phyloP scores from a whole-genome alignment of 2,888 invertebrate species.

The Andrena bicolor region DNA sequence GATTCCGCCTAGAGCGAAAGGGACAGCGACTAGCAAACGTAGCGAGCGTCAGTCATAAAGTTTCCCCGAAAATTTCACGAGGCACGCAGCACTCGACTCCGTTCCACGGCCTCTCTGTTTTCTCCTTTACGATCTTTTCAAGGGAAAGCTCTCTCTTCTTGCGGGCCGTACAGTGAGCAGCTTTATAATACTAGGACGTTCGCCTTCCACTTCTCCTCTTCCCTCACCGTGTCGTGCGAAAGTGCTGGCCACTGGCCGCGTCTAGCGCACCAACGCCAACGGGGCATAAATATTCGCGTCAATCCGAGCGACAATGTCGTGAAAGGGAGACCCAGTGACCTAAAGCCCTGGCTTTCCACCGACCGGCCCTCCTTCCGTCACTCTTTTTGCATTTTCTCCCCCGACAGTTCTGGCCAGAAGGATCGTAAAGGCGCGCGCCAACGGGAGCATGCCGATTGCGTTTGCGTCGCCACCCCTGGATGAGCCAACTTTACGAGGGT shows the following conservation, averaged over 20 bases:
- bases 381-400: neutral
- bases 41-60: slow-evolving; percentile 50
- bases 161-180: slow-evolving; percentile 33
- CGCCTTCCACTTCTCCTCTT: neutral
- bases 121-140: slow-evolving; percentile 60
- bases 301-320: slow-evolving; percentile 55
- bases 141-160: slow-evolving; percentile 35
- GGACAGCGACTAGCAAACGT: neutral
- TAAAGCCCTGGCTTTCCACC: slow-evolving; percentile 67
- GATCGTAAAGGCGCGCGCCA: slow-evolving; percentile 33
- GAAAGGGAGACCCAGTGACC: slow-evolving; percentile 75
- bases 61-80: slow-evolving; percentile 55
- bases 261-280: slow-evolving; percentile 14
- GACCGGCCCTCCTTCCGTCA: slow-evolving; percentile 7
- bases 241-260: slow-evolving; percentile 8
- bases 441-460: slow-evolving; percentile 39
- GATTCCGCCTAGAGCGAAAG: neutral
- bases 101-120: slow-evolving; percentile 49
- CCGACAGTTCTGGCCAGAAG: neutral
- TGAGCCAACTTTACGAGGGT: slow-evolving; percentile 29
- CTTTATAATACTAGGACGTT: slow-evolving; percentile 45
- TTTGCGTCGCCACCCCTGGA: neutral
- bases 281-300: slow-evolving; percentile 75
- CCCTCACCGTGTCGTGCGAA: slow-evolving; percentile 18
- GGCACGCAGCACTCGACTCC: slow-evolving; percentile 22